phyloP scores from a whole-genome alignment of 2,113 vertebrate genomes.

The Silurus glanis region DNA sequence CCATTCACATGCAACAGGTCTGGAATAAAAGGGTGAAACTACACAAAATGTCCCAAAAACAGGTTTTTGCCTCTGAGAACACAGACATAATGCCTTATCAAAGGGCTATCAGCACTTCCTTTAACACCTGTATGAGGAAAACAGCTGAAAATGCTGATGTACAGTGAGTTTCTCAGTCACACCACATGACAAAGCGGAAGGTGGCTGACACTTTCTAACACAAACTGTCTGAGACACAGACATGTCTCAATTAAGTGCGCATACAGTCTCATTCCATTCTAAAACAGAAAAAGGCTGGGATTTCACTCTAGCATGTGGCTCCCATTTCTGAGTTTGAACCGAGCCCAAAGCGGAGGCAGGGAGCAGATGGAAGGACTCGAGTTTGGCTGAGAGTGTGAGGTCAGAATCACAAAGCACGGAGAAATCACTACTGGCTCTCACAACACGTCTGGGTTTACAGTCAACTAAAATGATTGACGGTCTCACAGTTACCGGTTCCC shows the following conservation, averaged over 20 bases:
- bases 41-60: background rate
- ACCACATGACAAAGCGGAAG: background rate
- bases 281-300: slow-evolving; percentile 30
- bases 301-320: slow-evolving; percentile 29
- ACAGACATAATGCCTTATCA: background rate
- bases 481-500: background rate
- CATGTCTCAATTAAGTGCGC: slow-evolving; percentile 1
- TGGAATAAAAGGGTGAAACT: background rate
- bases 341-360: slow-evolving; percentile 44
- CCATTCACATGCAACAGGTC: background rate
- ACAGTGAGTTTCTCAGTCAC: background rate
- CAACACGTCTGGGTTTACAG: background rate
- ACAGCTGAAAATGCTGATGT: background rate
- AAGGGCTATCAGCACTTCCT: background rate
- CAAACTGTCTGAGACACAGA: slow-evolving; percentile 5
- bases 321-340: slow-evolving; percentile 41
- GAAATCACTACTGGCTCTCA: slow-evolving; percentile 25
- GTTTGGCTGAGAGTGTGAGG: slow-evolving; percentile 22
- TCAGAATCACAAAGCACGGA: slow-evolving; percentile 1
- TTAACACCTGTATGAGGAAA: background rate
- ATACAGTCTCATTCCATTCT: slow-evolving; percentile 17
- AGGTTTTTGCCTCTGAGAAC: background rate
- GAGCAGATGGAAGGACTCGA: slow-evolving; percentile 48
- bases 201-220: background rate
- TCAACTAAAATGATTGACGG: slow-evolving; percentile 22